A percentile compares a stretch with the other conserved stretches of the same genome.
Evolutionary conservation across 1,140 invertebrate genomes (phyloP).

Genomic region (Neodiprion fabricii): DNA sequence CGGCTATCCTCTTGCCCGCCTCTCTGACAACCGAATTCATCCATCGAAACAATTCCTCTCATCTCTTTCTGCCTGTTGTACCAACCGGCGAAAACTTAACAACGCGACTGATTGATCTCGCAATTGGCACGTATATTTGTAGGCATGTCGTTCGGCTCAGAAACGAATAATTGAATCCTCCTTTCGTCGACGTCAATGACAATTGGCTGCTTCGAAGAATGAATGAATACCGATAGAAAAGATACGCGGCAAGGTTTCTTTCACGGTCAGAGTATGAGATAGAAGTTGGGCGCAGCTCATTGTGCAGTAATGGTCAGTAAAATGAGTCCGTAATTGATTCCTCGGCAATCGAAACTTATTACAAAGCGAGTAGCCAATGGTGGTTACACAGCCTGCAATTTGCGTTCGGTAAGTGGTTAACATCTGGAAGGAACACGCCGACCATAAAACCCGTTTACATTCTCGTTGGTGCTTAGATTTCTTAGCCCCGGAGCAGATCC

Average conservation of each 20-base stretch:
- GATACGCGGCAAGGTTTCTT: conserved; percentile 27
- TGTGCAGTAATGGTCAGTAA: conserved; percentile 50
- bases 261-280: conserved; percentile 36
- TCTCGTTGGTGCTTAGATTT: conserved; percentile 33
- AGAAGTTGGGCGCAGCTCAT: conserved; percentile 32
- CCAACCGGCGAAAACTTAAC: no score
- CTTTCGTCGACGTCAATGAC: no score
- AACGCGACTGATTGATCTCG: no score
- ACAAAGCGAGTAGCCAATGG: conserved; percentile 22
- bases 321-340: conserved; percentile 50
- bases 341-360: conserved; percentile 39
- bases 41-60: no score
- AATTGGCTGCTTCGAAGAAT: neutral
- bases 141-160: no score
- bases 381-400: conserved; percentile 35
- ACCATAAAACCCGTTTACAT: conserved; percentile 16
- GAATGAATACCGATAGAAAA: neutral
- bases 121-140: no score
- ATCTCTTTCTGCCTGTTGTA: no score
- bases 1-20: no score
- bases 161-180: no score
- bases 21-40: no score
- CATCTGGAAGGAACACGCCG: conserved; percentile 35
- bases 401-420: conserved; percentile 49
- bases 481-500: conserved; percentile 28